Conservation (phyloP, 2,797 vertebrate species). For the Sparidentex hasta region DNA sequence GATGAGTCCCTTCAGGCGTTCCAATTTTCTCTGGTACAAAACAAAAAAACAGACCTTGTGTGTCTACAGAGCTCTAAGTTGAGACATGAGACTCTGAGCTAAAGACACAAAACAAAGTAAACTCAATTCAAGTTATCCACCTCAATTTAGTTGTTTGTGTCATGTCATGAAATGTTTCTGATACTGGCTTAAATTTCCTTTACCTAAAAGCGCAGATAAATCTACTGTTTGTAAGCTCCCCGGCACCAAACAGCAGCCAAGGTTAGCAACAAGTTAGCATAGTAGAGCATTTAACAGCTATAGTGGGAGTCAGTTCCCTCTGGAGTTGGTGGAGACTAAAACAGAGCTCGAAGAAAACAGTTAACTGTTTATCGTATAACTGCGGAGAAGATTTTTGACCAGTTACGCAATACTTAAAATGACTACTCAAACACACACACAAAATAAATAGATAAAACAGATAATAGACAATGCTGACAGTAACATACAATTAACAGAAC, state of each 20-base stretch:
- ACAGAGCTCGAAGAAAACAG: not conserved
- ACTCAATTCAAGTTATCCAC: slow-evolving; percentile 5
- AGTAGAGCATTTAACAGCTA: not conserved
- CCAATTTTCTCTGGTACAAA: slow-evolving; percentile 47
- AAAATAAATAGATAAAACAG: no score
- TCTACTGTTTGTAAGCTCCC: not conserved
- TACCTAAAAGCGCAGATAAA: not conserved
- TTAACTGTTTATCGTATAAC: no score
- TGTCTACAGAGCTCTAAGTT: not conserved
- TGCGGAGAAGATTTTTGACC: no score
- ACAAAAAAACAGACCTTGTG: slow-evolving; percentile 46
- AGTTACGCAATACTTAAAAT: no score
- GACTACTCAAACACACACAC: no score
- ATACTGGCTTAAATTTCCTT: not conserved
- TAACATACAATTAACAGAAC: no score
- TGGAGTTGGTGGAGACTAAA: not conserved
- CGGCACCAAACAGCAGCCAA: not conserved
- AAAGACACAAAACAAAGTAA: slow-evolving; percentile 13
- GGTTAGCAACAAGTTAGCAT: not conserved
- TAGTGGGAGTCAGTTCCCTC: not conserved
- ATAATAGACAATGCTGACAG: no score
- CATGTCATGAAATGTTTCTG: not conserved
- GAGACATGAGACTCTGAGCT: not conserved
- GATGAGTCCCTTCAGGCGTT: slow-evolving; percentile 60
- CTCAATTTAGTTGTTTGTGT: not conserved